These are phyloP conservation scores for Eubasilissa regina DNA, from an alignment of 1,140 invertebrate species.

Conservation along the genomic window DNA sequence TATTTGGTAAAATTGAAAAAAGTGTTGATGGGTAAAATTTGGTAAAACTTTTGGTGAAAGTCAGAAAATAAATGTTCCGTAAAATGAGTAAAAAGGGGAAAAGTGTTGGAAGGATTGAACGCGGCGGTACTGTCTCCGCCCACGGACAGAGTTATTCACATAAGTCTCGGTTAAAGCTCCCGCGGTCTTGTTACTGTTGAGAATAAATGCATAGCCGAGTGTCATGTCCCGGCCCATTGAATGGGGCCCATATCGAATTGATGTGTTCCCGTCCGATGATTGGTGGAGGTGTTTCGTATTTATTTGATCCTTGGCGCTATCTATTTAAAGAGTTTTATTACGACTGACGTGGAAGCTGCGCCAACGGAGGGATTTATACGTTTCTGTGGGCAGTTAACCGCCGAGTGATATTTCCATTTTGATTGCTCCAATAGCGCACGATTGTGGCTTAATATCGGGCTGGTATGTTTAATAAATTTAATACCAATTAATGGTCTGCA, in stretches of 20 bases:
- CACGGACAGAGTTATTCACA: slow-evolving; percentile 1
- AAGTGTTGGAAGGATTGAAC: background rate
- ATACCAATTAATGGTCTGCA: too few species aligned
- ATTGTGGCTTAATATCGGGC: background rate
- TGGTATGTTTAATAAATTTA: too few species aligned
- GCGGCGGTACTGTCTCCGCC: background rate
- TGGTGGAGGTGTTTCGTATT: background rate
- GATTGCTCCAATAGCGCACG: slow-evolving; percentile 11
- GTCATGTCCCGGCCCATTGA: slow-evolving; percentile 24
- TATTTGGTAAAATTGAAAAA: too few species aligned
- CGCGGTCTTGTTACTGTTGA: background rate
- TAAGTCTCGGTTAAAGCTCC: slow-evolving; percentile 4
- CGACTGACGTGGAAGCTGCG: background rate
- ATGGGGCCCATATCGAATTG: slow-evolving; percentile 5
- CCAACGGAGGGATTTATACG: slow-evolving; percentile 10
- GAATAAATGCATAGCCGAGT: slow-evolving; percentile 6
- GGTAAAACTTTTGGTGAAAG: too few species aligned
- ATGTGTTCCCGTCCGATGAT: slow-evolving; percentile 13
- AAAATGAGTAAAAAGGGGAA: too few species aligned
- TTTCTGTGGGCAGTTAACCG: background rate
- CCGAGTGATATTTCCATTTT: slow-evolving; percentile 28
- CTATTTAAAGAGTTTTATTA: background rate
- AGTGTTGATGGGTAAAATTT: too few species aligned
- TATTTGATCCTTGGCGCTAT: slow-evolving; percentile 1
- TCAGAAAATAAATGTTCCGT: too few species aligned